Evolutionary conservation across 2,888 invertebrate genomes (phyloP), one percentile per base, ranked within the genome.

Genomic region (Cerastis rubricosa): DNA sequence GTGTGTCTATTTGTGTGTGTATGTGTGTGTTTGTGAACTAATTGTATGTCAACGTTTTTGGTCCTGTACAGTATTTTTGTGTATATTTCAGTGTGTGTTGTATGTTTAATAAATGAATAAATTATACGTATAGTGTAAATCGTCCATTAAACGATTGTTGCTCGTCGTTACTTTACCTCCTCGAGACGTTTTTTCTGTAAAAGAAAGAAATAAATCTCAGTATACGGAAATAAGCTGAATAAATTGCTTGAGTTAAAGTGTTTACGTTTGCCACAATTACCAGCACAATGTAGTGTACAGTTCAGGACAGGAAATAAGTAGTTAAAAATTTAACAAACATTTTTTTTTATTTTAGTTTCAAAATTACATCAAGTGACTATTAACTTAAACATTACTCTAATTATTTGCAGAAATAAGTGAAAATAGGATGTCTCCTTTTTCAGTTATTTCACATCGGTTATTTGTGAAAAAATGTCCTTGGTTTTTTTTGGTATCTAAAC

Each of bases 161-260:
- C 71, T 76, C 86, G 83, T 76, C 80, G 90, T 87, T 93, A 94
- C 94, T 92, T 95, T 96, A 98, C 98, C 98, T 98, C 98, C 96
- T 98, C 98, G 97, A 98, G 97, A 97, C 97, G 97, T 96, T 98
- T 98, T 97, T 97, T 98, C 98, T 98, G 98, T 89, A 97, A 98
- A 97, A 97, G 92, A 95, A 96, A 96, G 94, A 94, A 93, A 93
- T 90, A 90, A 91, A 89, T 74, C 54, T 76, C 65, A 93, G 92
- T 94, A 94, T 90, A 76, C 81, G 51, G 77, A n/a, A 79, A 74
- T 79, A 68, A 69, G 67, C 78, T 80, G n/a, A 65, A 81, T 59
- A 70, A 68, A 77, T 54, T 64, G 49, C 43, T 85, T 69, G 67
- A 74, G 79, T 80, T 80, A 83, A 66, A 77, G 43, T 79, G 74